Base-by-base conservation (phyloP, 2,797 vertebrate species). In the Merluccius polli region DNA sequence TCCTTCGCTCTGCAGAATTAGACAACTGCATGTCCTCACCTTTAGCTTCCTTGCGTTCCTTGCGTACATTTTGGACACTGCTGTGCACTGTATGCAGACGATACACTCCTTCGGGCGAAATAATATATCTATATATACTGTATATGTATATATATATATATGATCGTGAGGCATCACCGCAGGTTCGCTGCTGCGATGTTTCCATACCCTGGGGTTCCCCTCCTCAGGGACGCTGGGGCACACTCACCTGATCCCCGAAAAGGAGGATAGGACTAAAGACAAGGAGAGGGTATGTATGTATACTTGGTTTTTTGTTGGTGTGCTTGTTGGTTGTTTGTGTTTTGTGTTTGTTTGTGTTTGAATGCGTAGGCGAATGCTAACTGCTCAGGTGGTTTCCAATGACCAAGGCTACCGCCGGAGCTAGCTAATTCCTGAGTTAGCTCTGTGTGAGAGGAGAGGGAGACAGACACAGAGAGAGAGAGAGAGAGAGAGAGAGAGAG, bases 241-340 rank as follows among this genome's bases (percentile, higher is more conserved):
- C 52, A 67, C 31, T 70, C 82, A 85, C 70, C 83, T 85, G 86
- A 87, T 81, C 81, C 84, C 59, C 24, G 52, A 11, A 84, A 82
- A 86, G 41, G 75, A 79, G 72, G 82, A 48, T 77, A 75, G 4
- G 10, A 78, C 52, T 59, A 9, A 24, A 52, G 44, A 52, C 44
- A 21, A 21, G 16, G 16, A 10, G 1, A 74, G 78, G 32, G 30
- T 30, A 15, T 27, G n/a, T 12, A 59, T 8, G 52, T n/a, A 13
- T 27, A 65, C 59, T 27, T 27, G 59, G 1, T 27, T 27, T n/a
- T 59, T 27, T 65, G 59, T 27, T 18, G 13, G 1, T 48, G 41
- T n/a, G n/a, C n/a, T n/a, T n/a, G 41, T 5, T 12, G 52, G 8
- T 59, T 59, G 52, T 59, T 59, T 59, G 52, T 18, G 8, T 59